These are phyloP conservation scores for Uromys caudimaculatus DNA, from an alignment of 2,797 vertebrate genomes.

Conservation along the genomic window DNA sequence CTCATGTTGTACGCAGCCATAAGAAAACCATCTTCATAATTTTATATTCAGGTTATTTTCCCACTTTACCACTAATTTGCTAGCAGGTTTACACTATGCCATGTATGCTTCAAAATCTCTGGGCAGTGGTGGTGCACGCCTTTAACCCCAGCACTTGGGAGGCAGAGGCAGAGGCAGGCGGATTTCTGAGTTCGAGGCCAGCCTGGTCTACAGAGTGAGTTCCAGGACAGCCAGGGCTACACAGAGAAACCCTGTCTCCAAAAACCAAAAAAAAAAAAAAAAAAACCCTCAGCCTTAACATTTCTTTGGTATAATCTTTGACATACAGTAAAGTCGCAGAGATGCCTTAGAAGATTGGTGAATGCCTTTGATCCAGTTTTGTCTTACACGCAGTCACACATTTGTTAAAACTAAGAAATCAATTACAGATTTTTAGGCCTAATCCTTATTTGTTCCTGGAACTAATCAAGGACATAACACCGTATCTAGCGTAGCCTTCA, in stretches of 20 bases:
- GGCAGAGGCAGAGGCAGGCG: too few species aligned
- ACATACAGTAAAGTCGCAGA: neutral
- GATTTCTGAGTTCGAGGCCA: too few species aligned
- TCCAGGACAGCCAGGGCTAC: too few species aligned
- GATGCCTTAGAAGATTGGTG: neutral
- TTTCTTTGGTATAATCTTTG: conserved; percentile 33
- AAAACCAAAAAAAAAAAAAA: too few species aligned
- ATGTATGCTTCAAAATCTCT: neutral
- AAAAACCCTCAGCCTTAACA: neutral
- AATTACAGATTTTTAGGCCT: conserved; percentile 29
- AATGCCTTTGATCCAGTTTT: neutral
- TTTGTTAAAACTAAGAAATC: conserved; percentile 34
- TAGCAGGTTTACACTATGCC: neutral
- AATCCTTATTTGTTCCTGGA: conserved; percentile 9
- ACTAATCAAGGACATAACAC: neutral
- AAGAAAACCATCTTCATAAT: neutral
- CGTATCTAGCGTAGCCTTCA: neutral
- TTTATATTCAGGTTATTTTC: neutral
- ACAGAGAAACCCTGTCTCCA: too few species aligned
- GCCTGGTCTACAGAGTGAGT: too few species aligned
- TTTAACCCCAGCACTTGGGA: too few species aligned
- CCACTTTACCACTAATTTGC: conserved; percentile 5
- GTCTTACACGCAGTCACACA: neutral
- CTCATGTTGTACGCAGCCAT: neutral
- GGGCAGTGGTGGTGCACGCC: too few species aligned